Percentiles rank a stretch among this genome's conserved stretches.
phyloP scores from a whole-genome alignment of 2,797 vertebrate genomes.

The Notolabrus celidotus region DNA sequence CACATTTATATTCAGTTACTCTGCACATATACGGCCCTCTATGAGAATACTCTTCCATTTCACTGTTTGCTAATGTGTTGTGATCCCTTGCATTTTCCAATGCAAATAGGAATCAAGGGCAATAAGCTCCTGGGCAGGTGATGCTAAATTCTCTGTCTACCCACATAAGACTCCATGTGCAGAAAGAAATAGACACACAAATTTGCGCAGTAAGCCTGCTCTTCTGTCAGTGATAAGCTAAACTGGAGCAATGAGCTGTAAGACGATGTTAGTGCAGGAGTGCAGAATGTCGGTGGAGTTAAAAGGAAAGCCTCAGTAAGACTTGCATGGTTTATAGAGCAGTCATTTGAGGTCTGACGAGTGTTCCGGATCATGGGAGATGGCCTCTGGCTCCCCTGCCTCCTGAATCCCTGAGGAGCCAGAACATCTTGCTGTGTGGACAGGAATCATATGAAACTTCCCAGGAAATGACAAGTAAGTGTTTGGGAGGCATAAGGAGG shows the following conservation, averaged over 20 bases:
- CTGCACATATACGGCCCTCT: constrained; percentile 42
- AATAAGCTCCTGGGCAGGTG: constrained; percentile 65
- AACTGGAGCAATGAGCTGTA: constrained; percentile 40
- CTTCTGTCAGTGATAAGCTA: constrained; percentile 28
- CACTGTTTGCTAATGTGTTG: constrained; percentile 59
- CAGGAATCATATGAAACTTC: constrained; percentile 44
- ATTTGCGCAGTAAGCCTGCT: constrained; percentile 35
- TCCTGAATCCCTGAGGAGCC: constrained; percentile 34
- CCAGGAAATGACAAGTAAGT: constrained; percentile 7
- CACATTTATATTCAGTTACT: constrained; percentile 59
- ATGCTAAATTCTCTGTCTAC: constrained; percentile 57
- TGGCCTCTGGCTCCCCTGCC: constrained; percentile 42
- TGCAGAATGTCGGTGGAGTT: constrained; percentile 33
- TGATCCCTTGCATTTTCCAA: constrained; percentile 61
- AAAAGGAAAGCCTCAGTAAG: constrained; percentile 15
- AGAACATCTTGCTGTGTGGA: constrained; percentile 49
- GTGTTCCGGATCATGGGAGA: constrained; percentile 45
- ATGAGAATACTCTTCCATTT: constrained; percentile 39
- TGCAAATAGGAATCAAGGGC: constrained; percentile 71
- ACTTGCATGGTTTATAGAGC: constrained; percentile 35
- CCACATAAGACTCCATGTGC: constrained; percentile 43
- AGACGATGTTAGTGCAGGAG: constrained; percentile 24
- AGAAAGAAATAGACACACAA: constrained; percentile 39
- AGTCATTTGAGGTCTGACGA: constrained; percentile 47
- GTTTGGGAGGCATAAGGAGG: constrained; percentile 12